Percentiles rank a stretch among this genome's conserved stretches.
Evolutionary conservation across 1,140 invertebrate species (phyloP).

Genomic region (Sminthurides bifidus): DNA sequence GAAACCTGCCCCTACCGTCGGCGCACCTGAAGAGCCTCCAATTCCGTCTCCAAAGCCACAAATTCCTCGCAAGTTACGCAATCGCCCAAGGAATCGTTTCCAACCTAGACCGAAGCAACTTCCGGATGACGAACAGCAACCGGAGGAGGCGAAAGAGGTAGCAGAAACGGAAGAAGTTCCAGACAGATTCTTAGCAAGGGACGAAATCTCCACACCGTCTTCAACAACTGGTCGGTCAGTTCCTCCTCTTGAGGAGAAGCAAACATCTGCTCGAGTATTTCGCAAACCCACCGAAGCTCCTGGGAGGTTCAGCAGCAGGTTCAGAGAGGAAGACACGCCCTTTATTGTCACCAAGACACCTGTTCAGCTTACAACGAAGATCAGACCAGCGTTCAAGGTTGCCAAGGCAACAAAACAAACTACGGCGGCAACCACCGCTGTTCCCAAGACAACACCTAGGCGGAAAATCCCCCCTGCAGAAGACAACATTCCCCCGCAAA

Average conservation of each 20-base stretch:
- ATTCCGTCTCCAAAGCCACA: not conserved
- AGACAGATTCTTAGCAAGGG: not conserved
- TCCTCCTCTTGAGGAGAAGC: no score
- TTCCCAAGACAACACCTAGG: not conserved
- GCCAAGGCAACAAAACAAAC: constrained; percentile 1
- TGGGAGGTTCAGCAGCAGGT: constrained; percentile 20
- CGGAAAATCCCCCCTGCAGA: not conserved
- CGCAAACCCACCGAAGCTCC: constrained; percentile 27
- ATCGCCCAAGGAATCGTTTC: not conserved
- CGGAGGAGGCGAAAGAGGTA: constrained; percentile 3
- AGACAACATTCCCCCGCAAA: constrained; percentile 20
- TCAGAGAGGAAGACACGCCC: constrained; percentile 8
- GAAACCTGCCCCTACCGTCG: not conserved
- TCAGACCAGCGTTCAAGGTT: constrained; percentile 18
- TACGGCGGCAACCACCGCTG: not conserved
- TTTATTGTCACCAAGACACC: constrained; percentile 1
- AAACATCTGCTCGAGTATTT: constrained; percentile 16
- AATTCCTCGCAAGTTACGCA: not conserved
- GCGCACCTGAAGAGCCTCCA: not conserved
- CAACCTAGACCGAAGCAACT: not conserved
- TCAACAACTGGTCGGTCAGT: not conserved
- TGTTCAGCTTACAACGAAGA: constrained; percentile 7
- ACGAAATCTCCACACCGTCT: not conserved
- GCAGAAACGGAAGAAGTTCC: not conserved
- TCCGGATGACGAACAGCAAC: not conserved